Conservation (phyloP, 2,888 invertebrate genomes). For the Dolichomitus sp. region DNA sequence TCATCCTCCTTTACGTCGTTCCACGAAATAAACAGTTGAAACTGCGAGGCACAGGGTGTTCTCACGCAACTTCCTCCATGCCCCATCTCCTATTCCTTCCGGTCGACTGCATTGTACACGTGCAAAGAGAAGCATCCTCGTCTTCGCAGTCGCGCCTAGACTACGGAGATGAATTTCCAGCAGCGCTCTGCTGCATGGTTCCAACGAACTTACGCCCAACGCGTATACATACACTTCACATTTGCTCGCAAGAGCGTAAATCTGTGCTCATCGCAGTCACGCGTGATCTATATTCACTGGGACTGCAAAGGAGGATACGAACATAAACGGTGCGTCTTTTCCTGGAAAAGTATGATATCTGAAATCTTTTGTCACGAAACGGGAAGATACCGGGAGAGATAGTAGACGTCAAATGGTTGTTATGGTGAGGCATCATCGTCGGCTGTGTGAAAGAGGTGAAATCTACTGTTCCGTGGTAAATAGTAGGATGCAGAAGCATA, state of each 20-base stretch:
- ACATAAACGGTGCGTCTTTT: neutral
- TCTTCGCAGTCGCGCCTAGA: slow-evolving; percentile 21
- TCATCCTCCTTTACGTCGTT: slow-evolving; percentile 3
- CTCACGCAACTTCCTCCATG: slow-evolving; percentile 55
- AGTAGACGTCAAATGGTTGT: slow-evolving; percentile 7
- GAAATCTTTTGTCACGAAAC: neutral
- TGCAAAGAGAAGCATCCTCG: slow-evolving; percentile 24
- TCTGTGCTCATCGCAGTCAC: slow-evolving; percentile 22
- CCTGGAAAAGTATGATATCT: neutral
- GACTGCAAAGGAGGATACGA: neutral
- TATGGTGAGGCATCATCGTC: neutral
- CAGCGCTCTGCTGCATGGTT: slow-evolving; percentile 54
- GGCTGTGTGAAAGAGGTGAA: slow-evolving; percentile 4
- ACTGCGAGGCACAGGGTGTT: slow-evolving; percentile 41
- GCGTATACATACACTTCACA: neutral
- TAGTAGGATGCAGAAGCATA: slow-evolving; percentile 11
- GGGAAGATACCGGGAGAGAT: neutral
- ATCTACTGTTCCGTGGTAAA: slow-evolving; percentile 18
- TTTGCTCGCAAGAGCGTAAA: slow-evolving; percentile 25
- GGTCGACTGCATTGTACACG: slow-evolving; percentile 33
- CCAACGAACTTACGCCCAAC: slow-evolving; percentile 51
- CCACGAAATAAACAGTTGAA: slow-evolving; percentile 53
- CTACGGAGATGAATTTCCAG: slow-evolving; percentile 53
- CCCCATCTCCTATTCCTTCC: slow-evolving; percentile 38
- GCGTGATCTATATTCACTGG: slow-evolving; percentile 13